Evolutionary conservation across 1,140 invertebrate genomes (phyloP).

Genomic region (Camponotus floridanus): DNA sequence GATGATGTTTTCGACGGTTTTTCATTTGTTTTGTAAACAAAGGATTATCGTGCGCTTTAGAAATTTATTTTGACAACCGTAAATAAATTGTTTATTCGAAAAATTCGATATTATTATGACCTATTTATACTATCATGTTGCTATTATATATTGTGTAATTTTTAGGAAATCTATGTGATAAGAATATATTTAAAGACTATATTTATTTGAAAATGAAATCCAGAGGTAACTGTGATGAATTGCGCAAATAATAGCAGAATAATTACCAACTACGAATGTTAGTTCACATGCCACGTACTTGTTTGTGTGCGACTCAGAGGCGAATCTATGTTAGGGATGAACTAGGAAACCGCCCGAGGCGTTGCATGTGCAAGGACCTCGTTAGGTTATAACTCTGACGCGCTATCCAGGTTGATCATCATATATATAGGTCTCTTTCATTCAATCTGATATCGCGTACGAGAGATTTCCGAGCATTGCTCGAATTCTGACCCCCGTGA

Average conservation of each 20-base stretch:
- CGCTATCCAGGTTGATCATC: conserved; percentile 16
- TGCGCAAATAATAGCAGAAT: conserved; percentile 34
- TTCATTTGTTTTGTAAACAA: background rate
- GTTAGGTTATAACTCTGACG: conserved; percentile 43
- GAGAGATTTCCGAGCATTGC: background rate
- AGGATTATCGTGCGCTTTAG: background rate
- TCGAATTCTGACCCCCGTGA: background rate
- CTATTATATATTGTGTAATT: background rate
- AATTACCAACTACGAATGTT: conserved; percentile 45
- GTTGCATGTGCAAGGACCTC: conserved; percentile 41
- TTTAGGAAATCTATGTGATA: background rate
- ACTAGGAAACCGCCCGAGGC: conserved; percentile 48
- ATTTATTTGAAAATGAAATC: conserved; percentile 20
- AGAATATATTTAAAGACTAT: background rate
- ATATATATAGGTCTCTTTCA: conserved; percentile 9
- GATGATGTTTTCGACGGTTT: background rate
- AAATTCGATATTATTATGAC: background rate
- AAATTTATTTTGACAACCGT: background rate
- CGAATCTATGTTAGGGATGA: conserved; percentile 34
- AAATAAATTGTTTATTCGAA: background rate
- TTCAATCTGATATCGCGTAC: conserved; percentile 21
- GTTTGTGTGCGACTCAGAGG: conserved; percentile 26
- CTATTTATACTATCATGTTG: background rate
- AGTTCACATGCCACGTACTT: conserved; percentile 9
- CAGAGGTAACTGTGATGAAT: background rate